A percentile compares a stretch with the other conserved stretches of the same genome.
Conservation (phyloP, 2,113 vertebrate species). For the Danionella cerebrum region DNA sequence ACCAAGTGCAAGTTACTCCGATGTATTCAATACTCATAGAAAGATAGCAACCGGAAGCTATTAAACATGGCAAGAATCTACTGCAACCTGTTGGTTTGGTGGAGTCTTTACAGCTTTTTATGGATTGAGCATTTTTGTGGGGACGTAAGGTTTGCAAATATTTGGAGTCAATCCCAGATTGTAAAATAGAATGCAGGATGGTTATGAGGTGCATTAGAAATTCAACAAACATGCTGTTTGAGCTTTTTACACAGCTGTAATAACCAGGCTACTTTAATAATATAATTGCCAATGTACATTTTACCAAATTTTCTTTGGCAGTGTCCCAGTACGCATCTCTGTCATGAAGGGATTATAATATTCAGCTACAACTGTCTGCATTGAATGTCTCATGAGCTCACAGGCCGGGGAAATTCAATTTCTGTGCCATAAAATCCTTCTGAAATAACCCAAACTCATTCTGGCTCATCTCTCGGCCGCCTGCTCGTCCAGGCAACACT, state of each 20-base stretch:
- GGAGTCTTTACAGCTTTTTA: too few species aligned
- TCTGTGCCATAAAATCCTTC: slow-evolving; percentile 31
- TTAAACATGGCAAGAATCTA: too few species aligned
- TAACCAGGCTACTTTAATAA: slow-evolving; percentile 10
- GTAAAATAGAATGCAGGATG: not conserved
- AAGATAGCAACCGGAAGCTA: too few species aligned
- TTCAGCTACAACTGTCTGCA: slow-evolving; percentile 23
- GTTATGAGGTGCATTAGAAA: not conserved
- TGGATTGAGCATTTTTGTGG: too few species aligned
- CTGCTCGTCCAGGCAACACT: slow-evolving; percentile 16
- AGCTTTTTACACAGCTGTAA: not conserved
- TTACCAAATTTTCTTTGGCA: not conserved
- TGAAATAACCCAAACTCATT: slow-evolving; percentile 36
- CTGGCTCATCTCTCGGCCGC: slow-evolving; percentile 1
- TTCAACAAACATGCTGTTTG: not conserved
- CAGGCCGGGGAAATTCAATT: slow-evolving; percentile 34
- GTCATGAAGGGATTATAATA: slow-evolving; percentile 26
- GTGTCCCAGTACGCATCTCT: slow-evolving; percentile 8
- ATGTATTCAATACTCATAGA: too few species aligned
- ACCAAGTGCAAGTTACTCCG: too few species aligned
- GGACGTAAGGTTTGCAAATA: too few species aligned
- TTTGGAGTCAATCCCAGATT: too few species aligned
- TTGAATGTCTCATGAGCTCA: slow-evolving; percentile 28
- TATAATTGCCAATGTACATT: slow-evolving; percentile 1
- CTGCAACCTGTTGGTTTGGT: too few species aligned